Evolutionary conservation across 2,797 vertebrate species (phyloP).

Genomic region (Fundulus diaphanus): DNA sequence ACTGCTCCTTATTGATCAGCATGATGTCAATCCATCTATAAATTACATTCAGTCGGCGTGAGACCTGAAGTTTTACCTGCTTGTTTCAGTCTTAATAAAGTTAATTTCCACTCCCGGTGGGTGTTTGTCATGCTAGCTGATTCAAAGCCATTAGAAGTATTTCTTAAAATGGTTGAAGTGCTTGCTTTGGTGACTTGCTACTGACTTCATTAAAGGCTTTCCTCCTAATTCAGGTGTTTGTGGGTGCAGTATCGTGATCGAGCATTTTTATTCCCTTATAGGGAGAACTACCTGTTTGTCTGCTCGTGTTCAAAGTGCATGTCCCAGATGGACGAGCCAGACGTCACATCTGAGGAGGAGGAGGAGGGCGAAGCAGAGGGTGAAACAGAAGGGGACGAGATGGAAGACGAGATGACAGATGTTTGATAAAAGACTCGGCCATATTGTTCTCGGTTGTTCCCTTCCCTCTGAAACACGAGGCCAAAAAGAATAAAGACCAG

Average conservation of each 20-base stretch:
- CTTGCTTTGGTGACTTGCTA: neutral
- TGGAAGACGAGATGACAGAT: constrained; percentile 98
- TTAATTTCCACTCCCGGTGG: constrained; percentile 11
- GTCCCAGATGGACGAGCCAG: constrained; percentile 89
- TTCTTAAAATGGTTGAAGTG: constrained; percentile 13
- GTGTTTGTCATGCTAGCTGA: constrained; percentile 6
- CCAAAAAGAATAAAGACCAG: constrained; percentile 42
- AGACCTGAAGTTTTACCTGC: constrained; percentile 17
- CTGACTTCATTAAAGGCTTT: constrained; percentile 12
- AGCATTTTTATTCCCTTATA: constrained; percentile 58
- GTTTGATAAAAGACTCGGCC: constrained; percentile 85
- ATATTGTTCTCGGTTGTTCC: constrained; percentile 43
- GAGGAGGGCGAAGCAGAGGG: constrained; percentile 87
- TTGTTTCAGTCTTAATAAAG: constrained; percentile 32
- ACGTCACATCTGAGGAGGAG: constrained; percentile 94
- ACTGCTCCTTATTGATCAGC: constrained; percentile 62
- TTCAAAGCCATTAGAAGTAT: constrained; percentile 26
- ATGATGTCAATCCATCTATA: constrained; percentile 39
- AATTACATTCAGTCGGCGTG: constrained; percentile 11
- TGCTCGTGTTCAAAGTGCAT: constrained; percentile 95
- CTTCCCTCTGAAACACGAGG: constrained; percentile 36
- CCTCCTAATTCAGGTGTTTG: constrained; percentile 13
- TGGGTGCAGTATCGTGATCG: constrained; percentile 28
- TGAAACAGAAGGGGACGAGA: constrained; percentile 87
- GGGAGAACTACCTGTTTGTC: constrained; percentile 97